Percentiles rank a stretch among this genome's conserved stretches.
Conservation (phyloP, 1,140 invertebrate species). For the Lucilia sericata region DNA sequence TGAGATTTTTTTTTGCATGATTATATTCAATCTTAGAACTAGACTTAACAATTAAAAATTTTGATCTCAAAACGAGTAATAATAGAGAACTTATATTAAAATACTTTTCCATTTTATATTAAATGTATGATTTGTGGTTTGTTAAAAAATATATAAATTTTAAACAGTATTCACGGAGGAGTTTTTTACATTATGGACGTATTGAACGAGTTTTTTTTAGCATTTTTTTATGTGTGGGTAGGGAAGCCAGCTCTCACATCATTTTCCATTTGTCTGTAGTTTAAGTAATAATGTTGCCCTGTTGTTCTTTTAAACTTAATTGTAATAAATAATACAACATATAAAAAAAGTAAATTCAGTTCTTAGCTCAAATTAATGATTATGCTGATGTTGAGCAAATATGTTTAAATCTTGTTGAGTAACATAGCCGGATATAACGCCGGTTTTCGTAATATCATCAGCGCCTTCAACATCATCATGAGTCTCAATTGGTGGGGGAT, state of each 20-base stretch:
- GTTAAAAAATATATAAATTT: not conserved
- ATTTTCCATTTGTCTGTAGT: not conserved
- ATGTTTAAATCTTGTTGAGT: slow-evolving; percentile 45
- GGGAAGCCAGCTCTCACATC: not conserved
- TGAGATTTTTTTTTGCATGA: not conserved
- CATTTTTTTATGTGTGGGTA: not conserved
- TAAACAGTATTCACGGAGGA: no score
- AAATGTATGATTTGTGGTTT: not conserved
- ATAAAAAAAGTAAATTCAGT: not conserved
- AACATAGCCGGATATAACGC: slow-evolving; percentile 42
- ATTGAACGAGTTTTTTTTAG: not conserved
- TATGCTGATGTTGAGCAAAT: slow-evolving; percentile 45
- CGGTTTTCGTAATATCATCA: not conserved
- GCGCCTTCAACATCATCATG: not conserved
- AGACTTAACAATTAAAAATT: slow-evolving; percentile 14
- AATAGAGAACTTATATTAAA: not conserved
- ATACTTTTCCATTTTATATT: not conserved
- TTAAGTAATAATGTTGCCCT: not conserved
- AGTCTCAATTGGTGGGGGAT: not conserved
- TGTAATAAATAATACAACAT: not conserved
- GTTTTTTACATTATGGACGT: not conserved
- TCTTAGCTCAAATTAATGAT: slow-evolving; percentile 19
- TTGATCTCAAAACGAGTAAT: not conserved
- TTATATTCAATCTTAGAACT: not conserved
- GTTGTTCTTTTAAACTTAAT: not conserved